phyloP scores from a whole-genome alignment of 2,797 vertebrate species.

The Amblyraja radiata region DNA sequence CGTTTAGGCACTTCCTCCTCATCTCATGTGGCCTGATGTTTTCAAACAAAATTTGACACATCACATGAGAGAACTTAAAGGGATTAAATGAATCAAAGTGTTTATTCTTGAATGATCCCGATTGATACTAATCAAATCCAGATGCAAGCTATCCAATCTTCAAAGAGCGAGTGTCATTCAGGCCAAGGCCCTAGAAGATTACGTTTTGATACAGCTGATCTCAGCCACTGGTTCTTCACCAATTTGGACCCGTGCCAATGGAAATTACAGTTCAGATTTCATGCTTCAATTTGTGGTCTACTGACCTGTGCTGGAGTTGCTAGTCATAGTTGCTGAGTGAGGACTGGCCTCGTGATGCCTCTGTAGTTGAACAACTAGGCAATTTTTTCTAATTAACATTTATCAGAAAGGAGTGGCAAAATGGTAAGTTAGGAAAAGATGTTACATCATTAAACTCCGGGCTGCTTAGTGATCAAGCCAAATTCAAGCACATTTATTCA shows the following conservation, averaged over 20 bases:
- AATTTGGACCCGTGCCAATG: background rate
- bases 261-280: background rate
- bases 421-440: background rate
- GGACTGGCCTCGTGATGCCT: background rate
- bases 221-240: background rate
- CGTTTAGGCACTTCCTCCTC: background rate
- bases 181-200: background rate
- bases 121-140: background rate
- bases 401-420: background rate
- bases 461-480: background rate
- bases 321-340: background rate
- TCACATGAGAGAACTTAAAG: background rate
- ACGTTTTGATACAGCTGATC: background rate
- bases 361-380: background rate
- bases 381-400: background rate
- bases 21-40: background rate
- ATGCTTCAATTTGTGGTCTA: background rate
- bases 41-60: background rate
- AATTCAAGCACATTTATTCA: background rate
- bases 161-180: background rate
- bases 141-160: background rate
- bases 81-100: background rate
- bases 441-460: background rate
- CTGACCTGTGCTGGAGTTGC: background rate
- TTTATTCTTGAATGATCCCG: background rate